These are phyloP conservation scores for Belgica antarctica DNA, from an alignment of 2,888 invertebrate genomes.

Conservation along the genomic window DNA sequence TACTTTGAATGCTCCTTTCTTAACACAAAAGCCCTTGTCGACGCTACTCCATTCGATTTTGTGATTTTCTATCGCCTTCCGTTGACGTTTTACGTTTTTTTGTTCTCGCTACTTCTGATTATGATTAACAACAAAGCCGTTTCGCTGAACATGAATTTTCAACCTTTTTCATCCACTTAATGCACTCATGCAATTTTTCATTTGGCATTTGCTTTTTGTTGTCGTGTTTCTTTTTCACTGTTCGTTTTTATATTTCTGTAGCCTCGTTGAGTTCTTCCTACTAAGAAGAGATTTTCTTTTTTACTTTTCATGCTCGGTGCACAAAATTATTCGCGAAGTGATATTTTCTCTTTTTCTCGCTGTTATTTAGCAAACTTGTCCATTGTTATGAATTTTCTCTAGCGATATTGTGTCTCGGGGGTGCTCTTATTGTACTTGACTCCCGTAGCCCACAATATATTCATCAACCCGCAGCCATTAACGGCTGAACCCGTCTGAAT, in stretches of 20 bases:
- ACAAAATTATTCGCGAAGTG: too few species aligned
- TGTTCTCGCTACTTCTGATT: neutral
- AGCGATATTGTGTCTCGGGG: neutral
- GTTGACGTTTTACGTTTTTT: neutral
- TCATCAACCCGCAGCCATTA: neutral
- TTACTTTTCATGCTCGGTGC: neutral
- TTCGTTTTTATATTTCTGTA: neutral
- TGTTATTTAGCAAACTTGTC: neutral
- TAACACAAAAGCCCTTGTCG: constrained; percentile 1
- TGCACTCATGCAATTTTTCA: neutral
- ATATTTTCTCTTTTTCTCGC: neutral
- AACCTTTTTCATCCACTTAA: constrained; percentile 12
- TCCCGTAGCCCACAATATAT: neutral
- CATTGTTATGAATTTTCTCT: neutral
- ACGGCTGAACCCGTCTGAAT: neutral
- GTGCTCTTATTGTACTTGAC: constrained; percentile 1
- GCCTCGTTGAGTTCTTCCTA: neutral
- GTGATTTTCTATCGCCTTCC: constrained; percentile 7
- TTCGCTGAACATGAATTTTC: neutral
- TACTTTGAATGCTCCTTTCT: constrained; percentile 17
- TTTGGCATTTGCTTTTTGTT: neutral
- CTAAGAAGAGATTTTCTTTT: neutral
- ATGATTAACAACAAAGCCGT: neutral
- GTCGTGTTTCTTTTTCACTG: neutral
- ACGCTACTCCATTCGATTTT: constrained; percentile 38